Percentiles rank a stretch among this genome's conserved stretches.
These are phyloP conservation scores for Poeciliopsis turneri DNA, from an alignment of 2,797 vertebrate species.

Conservation along the genomic window DNA sequence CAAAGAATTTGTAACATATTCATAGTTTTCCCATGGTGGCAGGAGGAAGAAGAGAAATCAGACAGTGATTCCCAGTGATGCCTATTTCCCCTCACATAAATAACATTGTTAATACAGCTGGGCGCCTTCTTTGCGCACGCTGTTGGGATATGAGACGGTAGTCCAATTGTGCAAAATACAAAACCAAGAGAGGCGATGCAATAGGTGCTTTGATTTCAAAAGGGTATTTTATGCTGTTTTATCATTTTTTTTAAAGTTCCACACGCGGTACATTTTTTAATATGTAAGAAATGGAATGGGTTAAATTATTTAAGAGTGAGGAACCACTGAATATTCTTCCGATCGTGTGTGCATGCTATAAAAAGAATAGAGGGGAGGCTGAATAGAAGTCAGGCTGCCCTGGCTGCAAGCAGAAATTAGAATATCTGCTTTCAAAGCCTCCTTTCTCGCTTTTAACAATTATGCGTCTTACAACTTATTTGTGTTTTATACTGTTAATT, in stretches of 20 bases:
- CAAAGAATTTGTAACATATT: conserved; percentile 58
- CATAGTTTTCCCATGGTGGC: conserved; percentile 40
- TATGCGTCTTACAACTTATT: conserved; percentile 22
- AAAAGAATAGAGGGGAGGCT: conserved; percentile 73
- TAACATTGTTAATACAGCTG: conserved; percentile 62
- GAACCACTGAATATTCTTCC: conserved; percentile 78
- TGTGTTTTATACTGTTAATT: conserved; percentile 41
- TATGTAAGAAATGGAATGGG: conserved; percentile 78
- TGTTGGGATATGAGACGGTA: conserved; percentile 63
- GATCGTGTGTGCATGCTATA: conserved; percentile 63
- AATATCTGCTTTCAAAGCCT: conserved; percentile 46
- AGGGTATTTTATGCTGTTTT: conserved; percentile 82
- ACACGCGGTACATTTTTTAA: conserved; percentile 74
- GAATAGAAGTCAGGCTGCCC: conserved; percentile 43
- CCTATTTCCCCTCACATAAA: conserved; percentile 67
- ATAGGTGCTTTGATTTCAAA: conserved; percentile 82
- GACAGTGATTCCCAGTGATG: conserved; percentile 56
- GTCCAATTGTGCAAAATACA: conserved; percentile 74
- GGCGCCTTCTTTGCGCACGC: conserved; percentile 49
- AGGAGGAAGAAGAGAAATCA: conserved; percentile 44
- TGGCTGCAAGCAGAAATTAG: conserved; percentile 30
- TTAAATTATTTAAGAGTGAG: conserved; percentile 80
- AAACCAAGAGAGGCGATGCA: conserved; percentile 75
- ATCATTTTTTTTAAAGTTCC: conserved; percentile 75
- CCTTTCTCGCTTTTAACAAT: conserved; percentile 6